Percentiles rank a stretch among this genome's conserved stretches.
Evolutionary conservation across 2,888 invertebrate genomes (phyloP).

Genomic region (Gymnoscelis rufifasciata): DNA sequence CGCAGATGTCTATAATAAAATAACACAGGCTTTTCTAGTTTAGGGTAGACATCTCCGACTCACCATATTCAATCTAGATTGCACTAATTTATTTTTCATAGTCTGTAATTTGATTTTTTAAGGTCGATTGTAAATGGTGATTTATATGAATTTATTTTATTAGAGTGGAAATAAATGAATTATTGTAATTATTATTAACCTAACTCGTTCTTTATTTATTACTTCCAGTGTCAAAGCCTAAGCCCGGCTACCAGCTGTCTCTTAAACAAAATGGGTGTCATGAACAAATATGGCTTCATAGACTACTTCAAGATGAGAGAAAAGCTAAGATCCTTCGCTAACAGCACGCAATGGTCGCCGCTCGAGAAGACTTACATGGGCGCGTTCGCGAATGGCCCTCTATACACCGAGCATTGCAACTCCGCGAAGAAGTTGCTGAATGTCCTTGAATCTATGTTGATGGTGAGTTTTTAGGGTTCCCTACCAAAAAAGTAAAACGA

Average conservation of each 20-base stretch:
- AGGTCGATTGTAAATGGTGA: too few species aligned
- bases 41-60: too few species aligned
- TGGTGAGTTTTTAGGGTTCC: constrained; percentile 42
- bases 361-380: constrained; percentile 40
- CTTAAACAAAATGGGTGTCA: constrained; percentile 53
- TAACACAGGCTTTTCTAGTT: too few species aligned
- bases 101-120: too few species aligned
- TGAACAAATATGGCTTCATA: constrained; percentile 63
- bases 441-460: constrained; percentile 59
- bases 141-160: too few species aligned
- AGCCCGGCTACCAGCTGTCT: constrained; percentile 52
- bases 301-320: constrained; percentile 67
- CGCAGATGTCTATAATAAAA: too few species aligned
- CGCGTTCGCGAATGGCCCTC: constrained; percentile 42
- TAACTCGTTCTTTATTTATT: too few species aligned
- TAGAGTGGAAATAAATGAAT: too few species aligned
- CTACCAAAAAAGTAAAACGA: too few species aligned
- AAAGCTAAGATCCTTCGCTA: constrained; percentile 42
- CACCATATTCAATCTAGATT: too few species aligned
- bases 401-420: constrained; percentile 55
- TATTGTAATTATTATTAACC: too few species aligned
- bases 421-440: constrained; percentile 61
- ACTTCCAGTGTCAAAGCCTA: constrained; percentile 56
- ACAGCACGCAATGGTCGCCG: constrained; percentile 37
- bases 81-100: too few species aligned